Base-by-base conservation (phyloP, 2,888 invertebrate genomes). In the Drosophila greeni region DNA sequence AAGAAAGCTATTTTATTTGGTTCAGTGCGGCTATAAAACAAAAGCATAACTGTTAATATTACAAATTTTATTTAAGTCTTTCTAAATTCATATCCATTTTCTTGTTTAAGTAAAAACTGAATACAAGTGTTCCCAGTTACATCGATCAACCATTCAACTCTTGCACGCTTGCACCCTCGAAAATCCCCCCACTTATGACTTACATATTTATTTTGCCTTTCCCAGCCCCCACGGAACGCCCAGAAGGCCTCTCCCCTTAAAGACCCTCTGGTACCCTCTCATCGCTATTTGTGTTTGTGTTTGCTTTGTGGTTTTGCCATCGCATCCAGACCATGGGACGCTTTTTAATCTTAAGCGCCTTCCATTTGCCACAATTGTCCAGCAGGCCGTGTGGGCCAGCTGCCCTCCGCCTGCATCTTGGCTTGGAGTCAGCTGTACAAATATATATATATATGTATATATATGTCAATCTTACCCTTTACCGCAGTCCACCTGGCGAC, bases 321-420 rank as follows among this genome's bases (percentile, higher is more conserved):
- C 59, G 75, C 60, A 74, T 67, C 73, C 74, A 62, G 71, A 36
- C 53, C 69, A 66, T 42, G 42, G 39, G 52, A 33, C 39, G 68
- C 49, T 60, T 75, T 80, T 82, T 80, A 80, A 82, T 80, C 79
- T 80, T 80, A 82, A 80, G 81, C 79, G 82, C 83, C 77, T 80
- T 82, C 82, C 79, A 77, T 74, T 82, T 82, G 77, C 83, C 79
- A 75, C 83, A 82, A 75, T 74, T 61, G 62, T 52, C 62, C 62
- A 52, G 61, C 61, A 61, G 61, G 61, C 42, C 49, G 47, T 14
- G 48, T 14, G 48, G 18, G 53, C n/a, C 52, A 23, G 48, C 59
- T 24, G 48, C 33, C 47, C 48, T 48, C 34, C 34, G 26, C 20
- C 61, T 62, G 52, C 42, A 29, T 49, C 62, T 52, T 61, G 62